Conservation (phyloP, 2,797 vertebrate genomes). For the Gymnodraco acuticeps region DNA sequence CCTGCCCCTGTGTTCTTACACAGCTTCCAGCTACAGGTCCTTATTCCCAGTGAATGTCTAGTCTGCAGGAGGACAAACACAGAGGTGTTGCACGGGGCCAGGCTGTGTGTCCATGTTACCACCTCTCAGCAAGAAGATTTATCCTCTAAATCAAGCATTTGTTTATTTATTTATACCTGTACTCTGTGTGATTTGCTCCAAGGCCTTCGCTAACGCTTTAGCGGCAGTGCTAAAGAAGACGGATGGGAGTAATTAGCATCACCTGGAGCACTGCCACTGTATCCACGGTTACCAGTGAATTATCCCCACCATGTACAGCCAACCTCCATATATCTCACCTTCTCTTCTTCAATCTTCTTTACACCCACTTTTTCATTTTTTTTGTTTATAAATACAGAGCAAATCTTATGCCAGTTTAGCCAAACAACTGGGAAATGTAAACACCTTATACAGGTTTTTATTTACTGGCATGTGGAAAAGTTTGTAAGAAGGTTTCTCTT, state of each 20-base stretch:
- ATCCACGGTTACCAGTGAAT: slow-evolving; percentile 37
- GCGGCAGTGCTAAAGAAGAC: slow-evolving; percentile 56
- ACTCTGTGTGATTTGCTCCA: slow-evolving; percentile 37
- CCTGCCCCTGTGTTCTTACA: neutral
- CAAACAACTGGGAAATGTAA: too few species aligned
- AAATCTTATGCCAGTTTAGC: too few species aligned
- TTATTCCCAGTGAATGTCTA: neutral
- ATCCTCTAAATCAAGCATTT: slow-evolving; percentile 37
- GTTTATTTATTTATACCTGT: slow-evolving; percentile 64
- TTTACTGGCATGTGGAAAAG: too few species aligned
- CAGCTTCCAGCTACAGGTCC: slow-evolving; percentile 9
- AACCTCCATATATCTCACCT: slow-evolving; percentile 20
- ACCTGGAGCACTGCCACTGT: slow-evolving; percentile 51
- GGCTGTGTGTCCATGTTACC: neutral
- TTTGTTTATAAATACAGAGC: too few species aligned
- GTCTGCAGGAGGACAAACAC: slow-evolving; percentile 15
- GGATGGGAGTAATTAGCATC: slow-evolving; percentile 63
- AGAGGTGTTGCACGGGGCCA: neutral
- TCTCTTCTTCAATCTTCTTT: neutral
- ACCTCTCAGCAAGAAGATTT: slow-evolving; percentile 36
- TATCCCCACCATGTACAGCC: neutral
- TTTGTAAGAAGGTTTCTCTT: too few species aligned
- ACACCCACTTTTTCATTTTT: neutral
- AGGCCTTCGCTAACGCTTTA: slow-evolving; percentile 51
- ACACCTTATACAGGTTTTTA: too few species aligned